phyloP scores from a whole-genome alignment of 2,113 vertebrate genomes.

The Psettodes erumei region DNA sequence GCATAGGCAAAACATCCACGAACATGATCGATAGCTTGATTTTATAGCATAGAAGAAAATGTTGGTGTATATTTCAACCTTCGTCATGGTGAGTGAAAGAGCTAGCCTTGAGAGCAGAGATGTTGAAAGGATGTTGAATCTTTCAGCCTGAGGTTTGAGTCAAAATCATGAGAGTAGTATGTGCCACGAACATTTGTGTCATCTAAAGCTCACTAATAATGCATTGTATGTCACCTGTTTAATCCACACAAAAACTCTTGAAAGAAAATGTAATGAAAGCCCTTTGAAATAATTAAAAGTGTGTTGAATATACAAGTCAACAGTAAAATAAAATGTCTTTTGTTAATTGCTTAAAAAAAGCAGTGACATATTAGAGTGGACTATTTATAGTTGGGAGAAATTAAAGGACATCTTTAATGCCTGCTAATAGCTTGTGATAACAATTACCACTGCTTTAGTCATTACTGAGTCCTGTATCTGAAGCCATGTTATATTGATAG shows the following conservation, averaged over 20 bases:
- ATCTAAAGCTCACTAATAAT: too few species aligned
- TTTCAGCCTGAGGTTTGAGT: too few species aligned
- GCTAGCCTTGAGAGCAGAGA: constrained; percentile 28
- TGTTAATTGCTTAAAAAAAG: constrained; percentile 8
- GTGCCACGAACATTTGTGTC: too few species aligned
- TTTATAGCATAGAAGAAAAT: background rate
- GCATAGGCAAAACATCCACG: background rate
- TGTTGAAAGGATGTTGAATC: too few species aligned
- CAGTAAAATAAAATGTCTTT: background rate
- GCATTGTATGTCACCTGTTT: too few species aligned
- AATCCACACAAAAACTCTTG: too few species aligned
- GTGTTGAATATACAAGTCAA: constrained; percentile 8
- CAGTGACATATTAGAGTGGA: background rate
- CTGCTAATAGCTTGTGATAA: constrained; percentile 40
- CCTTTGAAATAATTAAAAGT: background rate
- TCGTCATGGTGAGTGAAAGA: constrained; percentile 18
- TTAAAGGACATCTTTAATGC: constrained; percentile 27
- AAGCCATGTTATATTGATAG: constrained; percentile 44
- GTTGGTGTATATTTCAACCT: constrained; percentile 6
- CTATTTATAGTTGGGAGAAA: constrained; percentile 20
- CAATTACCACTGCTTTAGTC: constrained; percentile 37
- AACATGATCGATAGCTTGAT: background rate
- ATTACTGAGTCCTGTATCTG: constrained; percentile 16
- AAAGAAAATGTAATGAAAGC: constrained; percentile 9
- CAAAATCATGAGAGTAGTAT: too few species aligned